Conservation (phyloP, 2,888 invertebrate species). For the Apoderus coryli region DNA sequence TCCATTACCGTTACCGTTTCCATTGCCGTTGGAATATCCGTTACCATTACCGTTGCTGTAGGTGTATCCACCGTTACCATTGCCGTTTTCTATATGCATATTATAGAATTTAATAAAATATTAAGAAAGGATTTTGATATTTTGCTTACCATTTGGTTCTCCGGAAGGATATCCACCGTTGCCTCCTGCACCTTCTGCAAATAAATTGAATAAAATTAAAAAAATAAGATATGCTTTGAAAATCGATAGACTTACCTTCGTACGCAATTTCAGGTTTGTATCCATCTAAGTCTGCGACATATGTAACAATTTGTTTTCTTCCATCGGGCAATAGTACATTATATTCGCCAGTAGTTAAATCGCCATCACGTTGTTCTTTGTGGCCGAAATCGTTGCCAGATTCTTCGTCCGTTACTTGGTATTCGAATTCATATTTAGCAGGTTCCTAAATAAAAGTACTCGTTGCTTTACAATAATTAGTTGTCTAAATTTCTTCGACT, state of each 20-base stretch:
- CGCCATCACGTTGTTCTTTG: constrained; percentile 70
- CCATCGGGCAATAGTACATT: constrained; percentile 77
- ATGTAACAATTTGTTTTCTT: constrained; percentile 73
- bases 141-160: too few species aligned
- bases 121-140: constrained; percentile 18
- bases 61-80: constrained; percentile 11
- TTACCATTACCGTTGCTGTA: too few species aligned
- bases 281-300: constrained; percentile 69
- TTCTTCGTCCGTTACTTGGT: constrained; percentile 68
- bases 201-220: too few species aligned
- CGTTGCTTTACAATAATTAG: too few species aligned
- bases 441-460: constrained; percentile 69
- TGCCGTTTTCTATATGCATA: too few species aligned
- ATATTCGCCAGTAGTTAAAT: constrained; percentile 69
- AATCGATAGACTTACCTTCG: too few species aligned
- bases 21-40: too few species aligned
- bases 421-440: constrained; percentile 75
- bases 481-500: constrained; percentile 6
- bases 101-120: too few species aligned
- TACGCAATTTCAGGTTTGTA: constrained; percentile 71
- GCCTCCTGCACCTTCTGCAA: too few species aligned
- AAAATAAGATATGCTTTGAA: too few species aligned
- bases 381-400: constrained; percentile 71
- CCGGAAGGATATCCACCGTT: too few species aligned
- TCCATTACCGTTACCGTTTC: too few species aligned